Evolutionary conservation across 2,113 vertebrate genomes (phyloP).

Genomic region (Gnathonemus longibarbis): DNA sequence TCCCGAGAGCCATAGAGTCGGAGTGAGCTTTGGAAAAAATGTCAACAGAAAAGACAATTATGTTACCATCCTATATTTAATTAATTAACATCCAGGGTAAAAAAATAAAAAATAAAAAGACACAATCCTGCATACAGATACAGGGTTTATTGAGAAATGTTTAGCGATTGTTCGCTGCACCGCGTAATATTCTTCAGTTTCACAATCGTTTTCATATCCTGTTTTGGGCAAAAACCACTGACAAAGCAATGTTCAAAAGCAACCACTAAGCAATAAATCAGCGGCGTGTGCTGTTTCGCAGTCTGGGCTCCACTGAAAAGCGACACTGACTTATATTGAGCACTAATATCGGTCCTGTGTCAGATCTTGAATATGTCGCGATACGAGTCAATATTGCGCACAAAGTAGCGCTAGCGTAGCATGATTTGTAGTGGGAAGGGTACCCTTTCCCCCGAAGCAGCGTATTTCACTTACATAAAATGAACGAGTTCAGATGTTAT

Average conservation of each 20-base stretch:
- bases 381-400: neutral
- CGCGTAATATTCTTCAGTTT: conserved; percentile 13
- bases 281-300: neutral
- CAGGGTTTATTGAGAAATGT: conserved; percentile 15
- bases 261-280: conserved; percentile 9
- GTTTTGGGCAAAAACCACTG: conserved; percentile 14
- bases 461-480: neutral
- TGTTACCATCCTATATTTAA: conserved; percentile 26
- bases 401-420: neutral
- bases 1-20: conserved; percentile 62
- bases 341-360: conserved; percentile 4
- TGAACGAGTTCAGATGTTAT: neutral
- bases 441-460: neutral
- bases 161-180: conserved; percentile 21
- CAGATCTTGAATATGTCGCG: neutral
- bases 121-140: neutral
- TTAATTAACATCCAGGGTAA: conserved; percentile 18
- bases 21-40: conserved; percentile 69
- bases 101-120: neutral
- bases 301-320: neutral
- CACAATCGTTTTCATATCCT: conserved; percentile 18
- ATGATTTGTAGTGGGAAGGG: neutral
- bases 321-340: neutral
- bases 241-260: neutral
- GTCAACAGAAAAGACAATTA: conserved; percentile 75